These are phyloP conservation scores for Petrocephalus zakoni DNA, from an alignment of 2,113 vertebrate genomes.

Conservation along the genomic window DNA sequence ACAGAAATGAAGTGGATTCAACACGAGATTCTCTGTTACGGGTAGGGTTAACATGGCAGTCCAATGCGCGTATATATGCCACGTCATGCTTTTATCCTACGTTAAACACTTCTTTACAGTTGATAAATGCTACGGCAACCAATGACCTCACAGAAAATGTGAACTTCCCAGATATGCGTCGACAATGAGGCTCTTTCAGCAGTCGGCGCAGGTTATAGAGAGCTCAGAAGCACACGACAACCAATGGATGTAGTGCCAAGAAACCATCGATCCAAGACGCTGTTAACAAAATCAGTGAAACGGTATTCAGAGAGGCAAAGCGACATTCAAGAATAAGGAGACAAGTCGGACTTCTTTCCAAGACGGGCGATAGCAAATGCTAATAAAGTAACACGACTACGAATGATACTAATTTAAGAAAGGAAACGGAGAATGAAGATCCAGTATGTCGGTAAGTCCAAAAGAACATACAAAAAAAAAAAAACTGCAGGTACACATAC, in stretches of 20 bases:
- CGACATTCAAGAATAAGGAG: background rate
- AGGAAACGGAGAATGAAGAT: background rate
- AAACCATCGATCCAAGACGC: background rate
- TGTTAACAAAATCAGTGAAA: background rate
- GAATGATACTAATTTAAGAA: background rate
- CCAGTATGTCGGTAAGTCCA: background rate
- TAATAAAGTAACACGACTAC: background rate
- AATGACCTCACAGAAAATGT: background rate
- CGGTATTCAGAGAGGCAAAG: background rate
- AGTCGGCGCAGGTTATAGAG: background rate
- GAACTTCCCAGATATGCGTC: background rate
- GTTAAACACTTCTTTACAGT: background rate
- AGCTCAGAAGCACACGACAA: background rate
- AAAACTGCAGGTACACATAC: background rate
- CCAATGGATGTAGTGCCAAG: background rate
- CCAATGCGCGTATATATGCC: background rate
- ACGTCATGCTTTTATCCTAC: background rate
- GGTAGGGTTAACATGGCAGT: background rate
- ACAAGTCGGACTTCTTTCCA: background rate
- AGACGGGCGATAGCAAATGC: background rate
- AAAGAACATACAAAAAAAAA: background rate
- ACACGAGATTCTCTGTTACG: background rate
- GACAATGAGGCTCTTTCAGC: background rate
- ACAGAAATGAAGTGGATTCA: background rate
- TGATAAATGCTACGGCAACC: background rate